Conservation (phyloP, 2,888 invertebrate genomes). For the Oligia strigilis region DNA sequence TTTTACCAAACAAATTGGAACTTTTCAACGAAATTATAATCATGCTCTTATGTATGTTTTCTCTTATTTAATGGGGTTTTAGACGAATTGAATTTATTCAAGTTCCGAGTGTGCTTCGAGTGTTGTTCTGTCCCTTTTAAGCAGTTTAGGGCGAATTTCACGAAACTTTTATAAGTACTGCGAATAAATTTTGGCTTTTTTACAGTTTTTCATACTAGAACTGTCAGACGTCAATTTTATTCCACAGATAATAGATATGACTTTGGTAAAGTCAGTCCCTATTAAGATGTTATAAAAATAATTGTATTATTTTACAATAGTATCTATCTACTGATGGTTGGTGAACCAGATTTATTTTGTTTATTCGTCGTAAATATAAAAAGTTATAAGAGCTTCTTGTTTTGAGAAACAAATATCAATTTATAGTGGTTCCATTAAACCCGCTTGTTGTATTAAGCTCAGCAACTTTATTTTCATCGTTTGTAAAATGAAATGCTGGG, state of each 20-base stretch:
- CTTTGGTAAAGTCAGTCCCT: no score
- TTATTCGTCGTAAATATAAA: not conserved
- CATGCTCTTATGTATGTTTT: not conserved
- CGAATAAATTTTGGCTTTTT: not conserved
- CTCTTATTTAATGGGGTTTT: conserved; percentile 32
- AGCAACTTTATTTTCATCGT: not conserved
- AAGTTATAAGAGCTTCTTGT: not conserved
- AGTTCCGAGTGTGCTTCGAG: conserved; percentile 26
- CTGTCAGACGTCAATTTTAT: no score
- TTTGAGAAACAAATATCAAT: not conserved
- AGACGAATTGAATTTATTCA: conserved; percentile 28
- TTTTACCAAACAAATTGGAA: conserved; percentile 18
- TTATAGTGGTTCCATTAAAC: not conserved
- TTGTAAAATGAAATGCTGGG: not conserved
- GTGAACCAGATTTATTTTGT: not conserved
- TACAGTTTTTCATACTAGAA: not conserved
- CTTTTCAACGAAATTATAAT: conserved; percentile 33
- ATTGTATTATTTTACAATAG: not conserved
- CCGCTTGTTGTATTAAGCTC: not conserved
- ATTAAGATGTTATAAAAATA: conserved; percentile 16
- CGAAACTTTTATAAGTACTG: not conserved
- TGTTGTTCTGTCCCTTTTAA: conserved; percentile 36
- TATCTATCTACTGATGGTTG: no score
- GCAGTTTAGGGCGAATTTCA: not conserved
- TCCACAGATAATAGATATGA: no score